Conservation (phyloP, 2,113 vertebrate genomes). For the Pygoscelis antarcticus region DNA sequence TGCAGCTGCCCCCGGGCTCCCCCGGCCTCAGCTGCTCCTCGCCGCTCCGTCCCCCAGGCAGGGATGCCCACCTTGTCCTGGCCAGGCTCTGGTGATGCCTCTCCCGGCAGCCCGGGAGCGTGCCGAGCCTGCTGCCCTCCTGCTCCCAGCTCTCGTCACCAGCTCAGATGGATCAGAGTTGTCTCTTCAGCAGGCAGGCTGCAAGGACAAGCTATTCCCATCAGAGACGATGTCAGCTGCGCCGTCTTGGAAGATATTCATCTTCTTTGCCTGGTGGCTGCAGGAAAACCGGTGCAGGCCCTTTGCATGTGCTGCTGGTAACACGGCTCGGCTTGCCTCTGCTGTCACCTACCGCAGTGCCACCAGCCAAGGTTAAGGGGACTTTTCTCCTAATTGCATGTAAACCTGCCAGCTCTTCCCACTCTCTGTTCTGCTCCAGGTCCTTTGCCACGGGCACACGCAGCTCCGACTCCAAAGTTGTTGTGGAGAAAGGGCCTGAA, state of each 20-base stretch:
- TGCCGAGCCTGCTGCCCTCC: not conserved
- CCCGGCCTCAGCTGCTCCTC: accelerated
- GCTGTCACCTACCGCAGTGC: not conserved
- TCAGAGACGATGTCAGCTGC: not conserved
- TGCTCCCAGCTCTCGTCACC: not conserved
- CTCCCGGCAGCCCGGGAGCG: accelerated
- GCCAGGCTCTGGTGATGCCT: not conserved
- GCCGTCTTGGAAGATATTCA: not conserved
- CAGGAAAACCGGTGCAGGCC: not conserved
- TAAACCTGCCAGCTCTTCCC: not conserved
- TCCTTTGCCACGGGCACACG: not conserved
- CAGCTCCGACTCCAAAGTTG: not conserved
- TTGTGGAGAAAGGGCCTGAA: not conserved
- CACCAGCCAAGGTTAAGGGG: not conserved
- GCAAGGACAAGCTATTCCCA: not conserved
- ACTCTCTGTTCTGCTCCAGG: not conserved
- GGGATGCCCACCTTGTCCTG: not conserved
- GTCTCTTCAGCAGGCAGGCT: not conserved
- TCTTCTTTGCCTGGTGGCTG: not conserved
- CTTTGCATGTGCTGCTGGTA: not conserved
- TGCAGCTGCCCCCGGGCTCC: accelerated
- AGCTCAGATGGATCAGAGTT: not conserved
- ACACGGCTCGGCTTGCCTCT: not conserved
- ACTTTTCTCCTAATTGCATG: not conserved
- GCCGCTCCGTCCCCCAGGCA: accelerated